phyloP scores from a whole-genome alignment of 2,888 invertebrate species.

The Rhingia rostrata region DNA sequence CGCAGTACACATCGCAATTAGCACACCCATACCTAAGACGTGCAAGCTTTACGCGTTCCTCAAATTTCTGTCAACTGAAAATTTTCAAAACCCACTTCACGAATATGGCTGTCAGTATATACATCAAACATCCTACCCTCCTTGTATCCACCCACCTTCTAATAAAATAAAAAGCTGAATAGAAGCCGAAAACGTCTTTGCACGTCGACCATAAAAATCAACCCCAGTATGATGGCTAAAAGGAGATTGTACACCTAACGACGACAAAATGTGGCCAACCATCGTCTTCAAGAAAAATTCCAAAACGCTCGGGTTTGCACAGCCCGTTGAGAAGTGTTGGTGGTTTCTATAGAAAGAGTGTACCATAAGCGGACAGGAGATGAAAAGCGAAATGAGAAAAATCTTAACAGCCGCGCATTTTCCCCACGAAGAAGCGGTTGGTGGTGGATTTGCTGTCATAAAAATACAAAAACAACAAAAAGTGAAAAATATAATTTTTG shows the following conservation, averaged over 20 bases:
- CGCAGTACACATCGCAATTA: too few relatives aligned
- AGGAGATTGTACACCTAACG: slow-evolving; percentile 36
- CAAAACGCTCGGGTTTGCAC: background rate
- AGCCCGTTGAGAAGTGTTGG: background rate
- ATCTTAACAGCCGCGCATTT: slow-evolving; percentile 42
- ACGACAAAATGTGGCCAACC: slow-evolving; percentile 62
- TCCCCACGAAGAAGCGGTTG: slow-evolving; percentile 39
- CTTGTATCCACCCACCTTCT: background rate
- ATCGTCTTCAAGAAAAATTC: slow-evolving; percentile 54
- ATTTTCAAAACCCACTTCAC: too few relatives aligned
- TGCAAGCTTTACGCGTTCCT: too few relatives aligned
- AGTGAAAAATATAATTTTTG: slow-evolving; percentile 13
- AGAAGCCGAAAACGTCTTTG: background rate
- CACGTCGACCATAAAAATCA: slow-evolving; percentile 37
- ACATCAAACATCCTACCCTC: too few relatives aligned
- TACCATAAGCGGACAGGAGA: slow-evolving; percentile 17
- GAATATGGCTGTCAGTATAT: too few relatives aligned
- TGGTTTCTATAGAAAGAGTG: slow-evolving; percentile 21
- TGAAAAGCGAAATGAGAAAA: slow-evolving; percentile 36
- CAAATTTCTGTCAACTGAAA: too few relatives aligned
- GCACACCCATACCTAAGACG: too few relatives aligned
- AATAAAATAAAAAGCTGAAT: too few relatives aligned
- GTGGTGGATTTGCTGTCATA: slow-evolving; percentile 13
- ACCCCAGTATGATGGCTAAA: slow-evolving; percentile 32
- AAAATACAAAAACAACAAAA: slow-evolving; percentile 12